These are phyloP conservation scores for Boulengerochromis microlepis DNA, from an alignment of 2,113 vertebrate species.

Conservation along the genomic window DNA sequence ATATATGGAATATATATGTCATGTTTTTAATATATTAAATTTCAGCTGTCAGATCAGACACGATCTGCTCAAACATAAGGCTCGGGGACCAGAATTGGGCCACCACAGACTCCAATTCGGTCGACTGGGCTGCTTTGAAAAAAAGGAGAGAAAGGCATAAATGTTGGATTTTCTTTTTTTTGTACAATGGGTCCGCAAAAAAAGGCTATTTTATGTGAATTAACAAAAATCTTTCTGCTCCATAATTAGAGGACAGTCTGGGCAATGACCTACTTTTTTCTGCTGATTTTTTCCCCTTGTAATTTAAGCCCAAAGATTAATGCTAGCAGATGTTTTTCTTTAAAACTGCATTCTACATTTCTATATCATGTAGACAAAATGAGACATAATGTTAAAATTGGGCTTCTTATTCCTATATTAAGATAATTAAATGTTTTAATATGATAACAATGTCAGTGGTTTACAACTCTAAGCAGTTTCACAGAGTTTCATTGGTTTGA, in stretches of 20 bases:
- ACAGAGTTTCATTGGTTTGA: accelerated
- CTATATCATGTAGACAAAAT: background rate
- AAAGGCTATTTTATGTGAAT: background rate
- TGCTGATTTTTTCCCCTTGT: background rate
- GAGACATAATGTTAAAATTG: background rate
- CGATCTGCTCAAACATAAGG: background rate
- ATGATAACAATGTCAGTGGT: background rate
- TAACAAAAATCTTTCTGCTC: background rate
- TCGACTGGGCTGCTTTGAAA: background rate
- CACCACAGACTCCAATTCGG: background rate
- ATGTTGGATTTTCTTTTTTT: background rate
- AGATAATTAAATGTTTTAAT: background rate
- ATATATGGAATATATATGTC: background rate
- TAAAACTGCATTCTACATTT: background rate
- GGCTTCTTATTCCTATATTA: background rate
- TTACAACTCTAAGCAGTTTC: background rate
- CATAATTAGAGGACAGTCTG: background rate
- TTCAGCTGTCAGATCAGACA: background rate
- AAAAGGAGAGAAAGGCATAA: background rate
- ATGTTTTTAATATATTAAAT: background rate
- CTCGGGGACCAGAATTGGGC: background rate
- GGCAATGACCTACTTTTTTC: background rate
- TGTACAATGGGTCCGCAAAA: background rate
- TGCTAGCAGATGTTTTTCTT: background rate
- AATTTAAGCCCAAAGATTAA: background rate